phyloP scores from a whole-genome alignment of 2,797 vertebrate genomes.

The Gambusia yucatana region DNA sequence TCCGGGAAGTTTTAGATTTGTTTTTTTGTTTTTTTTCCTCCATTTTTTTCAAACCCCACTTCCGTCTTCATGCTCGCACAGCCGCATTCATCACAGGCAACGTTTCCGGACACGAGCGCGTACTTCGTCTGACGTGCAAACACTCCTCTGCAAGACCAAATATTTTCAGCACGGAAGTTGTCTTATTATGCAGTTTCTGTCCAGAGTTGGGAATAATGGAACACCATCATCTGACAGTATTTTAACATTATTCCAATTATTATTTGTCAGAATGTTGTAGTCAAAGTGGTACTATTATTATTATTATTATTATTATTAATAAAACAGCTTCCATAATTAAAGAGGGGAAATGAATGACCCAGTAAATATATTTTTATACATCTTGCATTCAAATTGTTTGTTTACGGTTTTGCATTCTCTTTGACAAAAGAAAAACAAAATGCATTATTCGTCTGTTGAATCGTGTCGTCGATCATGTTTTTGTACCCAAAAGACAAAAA shows the following conservation, averaged over 20 bases:
- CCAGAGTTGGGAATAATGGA: conserved; percentile 58
- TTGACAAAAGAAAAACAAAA: background rate
- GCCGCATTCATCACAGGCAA: conserved; percentile 11
- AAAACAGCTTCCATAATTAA: conserved; percentile 39
- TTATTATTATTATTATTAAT: background rate
- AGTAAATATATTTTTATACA: conserved; percentile 81
- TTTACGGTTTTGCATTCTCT: conserved; percentile 57
- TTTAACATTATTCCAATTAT: conserved; percentile 42
- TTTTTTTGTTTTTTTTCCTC: background rate
- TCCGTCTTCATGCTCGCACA: conserved; percentile 34
- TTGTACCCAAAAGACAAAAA: conserved; percentile 21
- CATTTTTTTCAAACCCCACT: conserved; percentile 3
- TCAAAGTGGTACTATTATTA: conserved; percentile 18
- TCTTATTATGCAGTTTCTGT: conserved; percentile 66
- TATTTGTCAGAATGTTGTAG: conserved; percentile 36
- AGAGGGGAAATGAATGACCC: conserved; percentile 42
- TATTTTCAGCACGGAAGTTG: conserved; percentile 43
- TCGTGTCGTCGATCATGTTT: conserved; percentile 44
- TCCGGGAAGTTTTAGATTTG: conserved; percentile 43
- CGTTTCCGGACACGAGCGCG: conserved; percentile 42
- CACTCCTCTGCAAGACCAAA: conserved; percentile 62
- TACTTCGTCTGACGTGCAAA: conserved; percentile 15
- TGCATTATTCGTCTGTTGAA: conserved; percentile 22
- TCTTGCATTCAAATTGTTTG: conserved; percentile 60
- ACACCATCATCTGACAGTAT: conserved; percentile 7